Base-by-base conservation (phyloP, 2,113 vertebrate species). In the Amia ocellicauda region DNA sequence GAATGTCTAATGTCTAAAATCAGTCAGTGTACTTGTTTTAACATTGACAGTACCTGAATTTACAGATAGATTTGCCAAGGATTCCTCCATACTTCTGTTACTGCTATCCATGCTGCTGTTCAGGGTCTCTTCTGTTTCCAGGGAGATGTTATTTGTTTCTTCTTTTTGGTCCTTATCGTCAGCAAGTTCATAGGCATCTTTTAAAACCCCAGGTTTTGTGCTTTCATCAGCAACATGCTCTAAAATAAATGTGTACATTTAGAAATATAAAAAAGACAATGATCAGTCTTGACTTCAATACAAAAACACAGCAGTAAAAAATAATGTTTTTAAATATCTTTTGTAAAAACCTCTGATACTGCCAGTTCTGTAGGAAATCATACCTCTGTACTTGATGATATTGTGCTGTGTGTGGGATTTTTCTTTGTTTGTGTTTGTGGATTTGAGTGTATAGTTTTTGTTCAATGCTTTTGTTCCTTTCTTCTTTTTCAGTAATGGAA, bases 1-100 rank as follows among this genome's bases (percentile, higher is more conserved):
- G n/a, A n/a, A n/a, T n/a, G n/a, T n/a, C n/a, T n/a, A n/a, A n/a
- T n/a, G n/a, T n/a, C n/a, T n/a, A n/a, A n/a, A n/a, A n/a, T n/a
- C n/a, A n/a, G n/a, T n/a, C n/a, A n/a, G n/a, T n/a, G n/a, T n/a
- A n/a, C n/a, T n/a, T n/a, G n/a, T n/a, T n/a, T n/a, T n/a, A n/a
- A n/a, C n/a, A 19, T 47, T 17, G 13, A 19, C n/a, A 2, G 14
- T 20, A 85, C 75, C 78, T 77, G 53, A 13, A 28, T 28, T 60
- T 27, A 19, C 50, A 27, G n/a, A 16, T 23, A 7, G n/a, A 17
- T 49, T 27, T 14, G 62, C 66, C 41, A 36, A 26, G 28, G 60
- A 63, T 8, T 17, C 60, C 11, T 67, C 40, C 29, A 55, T 10
- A 4, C 43, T 16, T 11, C 53, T 29, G 43, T 17, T 17, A 47